Conservation (phyloP, 2,113 vertebrate genomes). For the Oriolus oriolus region DNA sequence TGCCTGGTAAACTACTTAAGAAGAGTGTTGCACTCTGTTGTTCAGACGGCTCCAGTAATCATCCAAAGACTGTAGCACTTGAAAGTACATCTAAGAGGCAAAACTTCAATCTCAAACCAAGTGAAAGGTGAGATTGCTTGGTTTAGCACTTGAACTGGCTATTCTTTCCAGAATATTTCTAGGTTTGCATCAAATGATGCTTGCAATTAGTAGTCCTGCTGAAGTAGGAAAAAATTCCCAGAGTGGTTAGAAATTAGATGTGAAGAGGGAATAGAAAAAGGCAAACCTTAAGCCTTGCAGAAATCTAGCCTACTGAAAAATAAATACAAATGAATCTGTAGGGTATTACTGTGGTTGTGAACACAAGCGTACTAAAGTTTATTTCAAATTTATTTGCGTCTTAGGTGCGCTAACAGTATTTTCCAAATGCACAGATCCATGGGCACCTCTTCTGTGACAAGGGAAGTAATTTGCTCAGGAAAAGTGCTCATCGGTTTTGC, state of each 20-base stretch:
- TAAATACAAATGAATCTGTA: background rate
- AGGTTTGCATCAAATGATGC: background rate
- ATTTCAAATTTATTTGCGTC: background rate
- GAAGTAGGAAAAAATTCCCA: background rate
- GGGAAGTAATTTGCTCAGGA: background rate
- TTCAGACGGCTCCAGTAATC: background rate
- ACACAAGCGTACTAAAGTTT: background rate
- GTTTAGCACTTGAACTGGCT: background rate
- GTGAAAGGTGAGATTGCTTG: background rate
- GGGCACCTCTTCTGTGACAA: background rate
- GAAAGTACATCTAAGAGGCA: background rate
- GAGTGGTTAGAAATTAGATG: background rate
- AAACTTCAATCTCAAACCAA: background rate
- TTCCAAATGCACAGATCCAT: background rate
- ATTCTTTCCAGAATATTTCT: background rate
- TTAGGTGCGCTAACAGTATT: background rate
- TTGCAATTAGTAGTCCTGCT: background rate
- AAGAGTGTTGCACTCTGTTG: background rate
- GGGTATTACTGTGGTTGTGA: background rate
- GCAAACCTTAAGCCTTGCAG: background rate
- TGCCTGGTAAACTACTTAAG: background rate
- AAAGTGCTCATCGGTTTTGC: background rate
- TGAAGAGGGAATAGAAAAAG: background rate
- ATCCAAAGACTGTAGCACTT: background rate
- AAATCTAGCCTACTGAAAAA: background rate